Evolutionary conservation across 2,888 invertebrate species (phyloP).

Genomic region (Melangyna quadrimaculata): DNA sequence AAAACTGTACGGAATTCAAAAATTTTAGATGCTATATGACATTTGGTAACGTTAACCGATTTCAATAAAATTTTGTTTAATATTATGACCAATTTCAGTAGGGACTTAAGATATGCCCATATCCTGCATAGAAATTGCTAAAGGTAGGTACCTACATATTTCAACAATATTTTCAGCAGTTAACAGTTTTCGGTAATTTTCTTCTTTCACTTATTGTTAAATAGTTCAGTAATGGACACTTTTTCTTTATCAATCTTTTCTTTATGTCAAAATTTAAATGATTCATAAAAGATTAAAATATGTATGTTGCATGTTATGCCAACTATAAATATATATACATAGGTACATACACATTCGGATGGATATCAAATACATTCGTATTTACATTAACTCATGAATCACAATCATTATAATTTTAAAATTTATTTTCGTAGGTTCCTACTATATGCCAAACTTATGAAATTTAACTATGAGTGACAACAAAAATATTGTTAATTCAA

Average conservation of each 20-base stretch:
- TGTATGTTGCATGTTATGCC: background rate
- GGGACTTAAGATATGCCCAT: too few species aligned
- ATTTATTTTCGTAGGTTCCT: background rate
- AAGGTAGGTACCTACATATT: too few species aligned
- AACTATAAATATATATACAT: background rate
- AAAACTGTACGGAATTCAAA: too few species aligned
- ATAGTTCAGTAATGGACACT: too few species aligned
- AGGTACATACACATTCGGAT: background rate
- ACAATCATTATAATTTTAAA: background rate
- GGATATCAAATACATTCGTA: background rate
- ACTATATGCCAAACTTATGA: background rate
- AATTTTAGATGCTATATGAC: too few species aligned
- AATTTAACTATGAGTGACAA: constrained; percentile 12
- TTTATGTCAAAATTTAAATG: background rate
- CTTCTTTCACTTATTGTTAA: too few species aligned
- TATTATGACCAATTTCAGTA: too few species aligned
- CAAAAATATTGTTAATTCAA: constrained; percentile 16
- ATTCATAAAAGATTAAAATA: background rate
- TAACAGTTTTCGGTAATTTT: too few species aligned
- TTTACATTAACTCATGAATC: background rate
- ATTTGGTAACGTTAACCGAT: too few species aligned
- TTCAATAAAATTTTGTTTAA: too few species aligned
- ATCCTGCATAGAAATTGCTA: too few species aligned
- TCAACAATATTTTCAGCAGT: too few species aligned
- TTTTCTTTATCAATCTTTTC: background rate